A percentile compares a stretch with the other conserved stretches of the same genome.
These are phyloP conservation scores for Carcinoscorpius rotundicauda DNA, from an alignment of 1,140 invertebrate genomes.

Conservation along the genomic window DNA sequence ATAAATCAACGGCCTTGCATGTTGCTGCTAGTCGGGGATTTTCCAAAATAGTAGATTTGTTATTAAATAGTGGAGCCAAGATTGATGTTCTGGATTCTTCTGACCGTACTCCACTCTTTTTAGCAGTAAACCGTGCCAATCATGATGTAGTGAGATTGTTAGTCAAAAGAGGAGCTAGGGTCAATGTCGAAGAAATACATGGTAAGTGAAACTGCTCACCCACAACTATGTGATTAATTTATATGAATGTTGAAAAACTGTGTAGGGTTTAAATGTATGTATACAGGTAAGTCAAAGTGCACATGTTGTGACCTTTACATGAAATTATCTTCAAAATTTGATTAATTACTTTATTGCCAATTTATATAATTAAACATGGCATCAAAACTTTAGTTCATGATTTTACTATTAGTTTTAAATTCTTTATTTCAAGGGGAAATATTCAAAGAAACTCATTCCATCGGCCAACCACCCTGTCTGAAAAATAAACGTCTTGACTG, in stretches of 20 bases:
- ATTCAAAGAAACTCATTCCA: no score
- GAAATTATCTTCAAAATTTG: no score
- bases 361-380: no score
- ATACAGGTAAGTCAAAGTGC: no score
- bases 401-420: no score
- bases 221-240: not conserved
- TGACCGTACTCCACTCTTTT: constrained; percentile 43
- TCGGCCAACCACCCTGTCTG: no score
- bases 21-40: constrained; percentile 40
- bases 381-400: no score
- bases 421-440: no score
- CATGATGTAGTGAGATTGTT: constrained; percentile 37
- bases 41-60: constrained; percentile 40
- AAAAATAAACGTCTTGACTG: no score
- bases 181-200: constrained; percentile 46
- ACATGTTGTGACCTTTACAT: no score
- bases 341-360: no score
- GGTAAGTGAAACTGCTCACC: constrained; percentile 23
- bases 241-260: not conserved
- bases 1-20: constrained; percentile 33
- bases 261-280: not conserved
- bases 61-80: constrained; percentile 44
- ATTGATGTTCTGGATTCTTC: constrained; percentile 42
- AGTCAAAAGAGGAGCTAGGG: constrained; percentile 39
- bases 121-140: constrained; percentile 38